Base-by-base conservation (phyloP, 2,797 vertebrate genomes). In the Microctenopoma lineatum region DNA sequence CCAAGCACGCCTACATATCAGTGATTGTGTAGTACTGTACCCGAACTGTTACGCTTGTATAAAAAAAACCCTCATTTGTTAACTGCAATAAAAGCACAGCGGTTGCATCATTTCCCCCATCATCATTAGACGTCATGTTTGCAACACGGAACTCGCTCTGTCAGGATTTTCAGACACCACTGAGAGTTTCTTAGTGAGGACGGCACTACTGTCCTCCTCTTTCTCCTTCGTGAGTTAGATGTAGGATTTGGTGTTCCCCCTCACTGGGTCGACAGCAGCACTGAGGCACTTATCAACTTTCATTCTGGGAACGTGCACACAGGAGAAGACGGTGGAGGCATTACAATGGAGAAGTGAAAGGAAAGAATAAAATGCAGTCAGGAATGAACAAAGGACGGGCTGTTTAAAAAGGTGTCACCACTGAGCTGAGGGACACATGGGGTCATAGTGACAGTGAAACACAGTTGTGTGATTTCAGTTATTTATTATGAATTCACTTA, bases 221-320 rank as follows among this genome's bases (percentile, higher is more conserved):
- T 10, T 4, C 42, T 54, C 27, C 29, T 52, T 58, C 29, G 55
- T 41, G 14, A 52, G 18, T 58, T n/a, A 42, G 26, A 87, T 81
- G 82, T 13, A 27, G 86, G 87, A 83, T 89, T 89, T 87, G 75
- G 12, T 13, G 63, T 64, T 45, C 79, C 58, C 57, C 15, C 56
- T 73, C 46, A 58, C 46, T 11, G 34, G 53, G 48, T 70, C 18
- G 10, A 59, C 67, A 15, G 62, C 57, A 68, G 73, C 70, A 70
- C 57, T 15, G 54, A 47, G 29, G 65, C 79, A 81, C 77, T 84
- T 80, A 82, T 82, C 75, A 56, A 52, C 62, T 84, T 36, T 86
- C 75, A 88, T 84, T 70, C 68, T 3, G 59, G 75, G 58, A 66
- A 58, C 47, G n/a, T 44, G 51, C 52, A 29, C 48, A 59, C 55